phyloP scores from a whole-genome alignment of 1,140 invertebrate species.

The Ceratoteleas bidentatus region DNA sequence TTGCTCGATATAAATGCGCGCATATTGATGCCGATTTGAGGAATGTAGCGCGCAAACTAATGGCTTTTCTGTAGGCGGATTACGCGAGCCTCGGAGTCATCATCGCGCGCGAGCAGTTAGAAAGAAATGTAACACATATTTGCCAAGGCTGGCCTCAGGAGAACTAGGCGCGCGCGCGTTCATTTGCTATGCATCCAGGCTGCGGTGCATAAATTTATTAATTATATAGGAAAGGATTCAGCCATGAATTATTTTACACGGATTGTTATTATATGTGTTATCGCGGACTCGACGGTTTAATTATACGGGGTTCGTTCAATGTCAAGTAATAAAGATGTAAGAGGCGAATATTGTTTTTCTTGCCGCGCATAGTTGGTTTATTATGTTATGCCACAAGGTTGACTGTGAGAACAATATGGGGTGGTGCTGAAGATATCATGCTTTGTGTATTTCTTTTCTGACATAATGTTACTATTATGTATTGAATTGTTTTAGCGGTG shows the following conservation, averaged over 20 bases:
- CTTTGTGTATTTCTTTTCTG: not conserved
- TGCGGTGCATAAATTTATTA: slow-evolving; percentile 12
- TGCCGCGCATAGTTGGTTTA: not conserved
- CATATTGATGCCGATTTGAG: slow-evolving; percentile 22
- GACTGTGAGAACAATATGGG: not conserved
- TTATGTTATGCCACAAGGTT: not conserved
- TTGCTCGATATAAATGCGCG: slow-evolving; percentile 35
- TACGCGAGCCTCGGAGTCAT: slow-evolving; percentile 46
- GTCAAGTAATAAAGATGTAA: slow-evolving; percentile 17
- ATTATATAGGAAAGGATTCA: slow-evolving; percentile 13
- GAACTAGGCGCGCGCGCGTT: not conserved
- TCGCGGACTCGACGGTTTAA: not conserved
- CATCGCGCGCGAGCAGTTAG: slow-evolving; percentile 30
- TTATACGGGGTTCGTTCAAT: slow-evolving; percentile 9
- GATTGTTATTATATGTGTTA: not conserved
- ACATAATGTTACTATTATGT: no score
- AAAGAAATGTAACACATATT: slow-evolving; percentile 55
- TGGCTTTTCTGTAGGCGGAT: slow-evolving; percentile 47
- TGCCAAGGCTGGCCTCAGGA: slow-evolving; percentile 20
- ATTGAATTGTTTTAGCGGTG: no score
- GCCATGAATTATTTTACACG: slow-evolving; percentile 1
- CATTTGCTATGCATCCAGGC: slow-evolving; percentile 35
- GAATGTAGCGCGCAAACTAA: slow-evolving; percentile 17
- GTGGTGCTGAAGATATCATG: no score
- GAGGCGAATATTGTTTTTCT: slow-evolving; percentile 14